Conservation (phyloP, 2,797 vertebrate genomes). For the Delichon dasypus region DNA sequence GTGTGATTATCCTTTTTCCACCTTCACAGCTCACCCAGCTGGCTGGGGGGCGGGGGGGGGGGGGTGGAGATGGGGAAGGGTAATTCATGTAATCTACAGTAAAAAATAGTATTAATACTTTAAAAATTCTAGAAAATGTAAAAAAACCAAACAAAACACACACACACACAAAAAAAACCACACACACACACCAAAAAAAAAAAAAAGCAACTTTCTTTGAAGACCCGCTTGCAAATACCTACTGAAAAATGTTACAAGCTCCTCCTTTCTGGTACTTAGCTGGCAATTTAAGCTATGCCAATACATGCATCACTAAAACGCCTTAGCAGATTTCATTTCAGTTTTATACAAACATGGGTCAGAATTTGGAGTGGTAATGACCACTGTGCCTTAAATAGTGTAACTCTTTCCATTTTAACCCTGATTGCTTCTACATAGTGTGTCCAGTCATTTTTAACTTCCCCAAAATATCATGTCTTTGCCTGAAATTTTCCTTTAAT, state of each 20-base stretch:
- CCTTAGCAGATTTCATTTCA: conserved; percentile 51
- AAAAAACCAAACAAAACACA: too few relatives aligned
- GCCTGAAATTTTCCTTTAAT: background rate
- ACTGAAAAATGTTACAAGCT: background rate
- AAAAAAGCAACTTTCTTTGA: background rate
- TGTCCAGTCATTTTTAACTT: background rate
- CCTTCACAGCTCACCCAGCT: background rate
- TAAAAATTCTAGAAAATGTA: background rate
- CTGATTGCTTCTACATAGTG: background rate
- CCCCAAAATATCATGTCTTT: background rate
- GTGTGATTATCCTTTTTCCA: conserved; percentile 7
- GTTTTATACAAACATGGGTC: conserved; percentile 47
- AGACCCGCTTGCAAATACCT: background rate
- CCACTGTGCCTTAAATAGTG: conserved; percentile 21
- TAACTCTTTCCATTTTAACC: conserved; percentile 49
- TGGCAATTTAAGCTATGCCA: conserved; percentile 32
- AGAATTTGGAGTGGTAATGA: conserved; percentile 41
- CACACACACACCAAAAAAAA: background rate
- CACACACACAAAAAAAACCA: background rate
- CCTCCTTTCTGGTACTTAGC: background rate
- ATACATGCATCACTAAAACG: conserved; percentile 40
- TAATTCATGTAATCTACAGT: background rate
- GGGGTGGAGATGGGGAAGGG: too few relatives aligned
- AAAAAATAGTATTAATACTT: background rate
- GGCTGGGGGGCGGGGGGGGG: too few relatives aligned